Conservation (phyloP, 2,888 invertebrate species). For the Pollenia amentaria region DNA sequence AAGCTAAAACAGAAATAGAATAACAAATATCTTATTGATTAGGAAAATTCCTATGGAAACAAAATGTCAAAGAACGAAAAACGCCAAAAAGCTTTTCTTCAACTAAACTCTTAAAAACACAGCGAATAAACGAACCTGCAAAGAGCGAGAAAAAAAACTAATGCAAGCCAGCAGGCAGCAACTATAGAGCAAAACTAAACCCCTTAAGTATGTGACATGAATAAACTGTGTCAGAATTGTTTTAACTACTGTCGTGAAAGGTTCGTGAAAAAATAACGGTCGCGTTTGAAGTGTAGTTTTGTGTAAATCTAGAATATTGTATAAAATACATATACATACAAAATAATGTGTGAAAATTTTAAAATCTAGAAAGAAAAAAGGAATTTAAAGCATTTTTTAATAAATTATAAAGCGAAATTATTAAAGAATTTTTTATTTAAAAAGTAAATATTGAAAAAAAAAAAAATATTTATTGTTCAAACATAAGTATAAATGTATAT, state of each 20-base stretch:
- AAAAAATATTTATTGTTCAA: constrained; percentile 5
- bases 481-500: constrained; percentile 20
- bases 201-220: constrained; percentile 75
- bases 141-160: background rate
- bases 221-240: constrained; percentile 81
- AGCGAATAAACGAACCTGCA: background rate
- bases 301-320: constrained; percentile 75
- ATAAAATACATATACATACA: constrained; percentile 74
- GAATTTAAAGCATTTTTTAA: constrained; percentile 53
- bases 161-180: constrained; percentile 5
- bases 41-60: constrained; percentile 32
- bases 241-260: constrained; percentile 84
- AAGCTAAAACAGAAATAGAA: constrained; percentile 21
- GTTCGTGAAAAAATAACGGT: constrained; percentile 81
- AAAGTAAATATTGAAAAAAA: constrained; percentile 56
- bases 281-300: constrained; percentile 80
- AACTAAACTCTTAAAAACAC: constrained; percentile 18
- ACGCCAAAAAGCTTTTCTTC: constrained; percentile 26
- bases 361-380: constrained; percentile 60
- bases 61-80: constrained; percentile 52
- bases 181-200: constrained; percentile 27
- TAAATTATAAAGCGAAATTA: constrained; percentile 49
- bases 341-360: constrained; percentile 70
- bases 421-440: constrained; percentile 53
- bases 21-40: constrained; percentile 64